Evolutionary conservation across 2,797 vertebrate species (phyloP).

Genomic region (Sebastiscus tertius): DNA sequence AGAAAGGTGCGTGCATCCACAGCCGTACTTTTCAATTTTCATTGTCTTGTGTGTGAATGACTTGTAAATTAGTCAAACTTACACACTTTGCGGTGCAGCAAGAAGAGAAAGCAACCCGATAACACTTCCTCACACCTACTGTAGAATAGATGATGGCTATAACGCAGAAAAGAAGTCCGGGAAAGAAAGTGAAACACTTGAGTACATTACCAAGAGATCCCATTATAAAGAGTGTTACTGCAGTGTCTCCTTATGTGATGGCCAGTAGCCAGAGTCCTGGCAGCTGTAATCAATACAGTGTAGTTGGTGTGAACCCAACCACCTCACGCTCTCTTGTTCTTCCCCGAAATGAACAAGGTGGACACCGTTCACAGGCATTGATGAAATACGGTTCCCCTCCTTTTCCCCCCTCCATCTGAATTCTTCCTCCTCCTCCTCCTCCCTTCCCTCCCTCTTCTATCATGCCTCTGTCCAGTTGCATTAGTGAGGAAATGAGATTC

Average conservation of each 20-base stretch:
- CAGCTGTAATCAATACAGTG: conserved; percentile 68
- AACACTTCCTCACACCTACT: not conserved
- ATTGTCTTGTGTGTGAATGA: not conserved
- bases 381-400: conserved; percentile 51
- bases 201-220: conserved; percentile 56
- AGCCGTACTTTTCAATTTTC: not conserved
- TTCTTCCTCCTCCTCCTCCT: conserved; percentile 34
- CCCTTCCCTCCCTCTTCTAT: conserved; percentile 65
- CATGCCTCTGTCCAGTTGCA: conserved; percentile 83
- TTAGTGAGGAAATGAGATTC: conserved; percentile 87
- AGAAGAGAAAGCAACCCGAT: not conserved
- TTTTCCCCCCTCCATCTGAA: conserved; percentile 13
- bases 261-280: conserved; percentile 52
- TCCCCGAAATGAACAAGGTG: conserved; percentile 66
- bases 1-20: not conserved
- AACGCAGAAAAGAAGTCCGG: not conserved
- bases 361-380: conserved; percentile 58
- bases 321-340: conserved; percentile 57
- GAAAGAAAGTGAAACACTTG: conserved; percentile 44
- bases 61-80: not conserved
- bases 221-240: conserved; percentile 54
- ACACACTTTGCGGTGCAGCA: not conserved
- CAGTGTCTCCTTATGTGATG: conserved; percentile 43
- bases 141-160: not conserved
- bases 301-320: conserved; percentile 57